A percentile compares a stretch with the other conserved stretches of the same genome.
These are phyloP conservation scores for Chionoecetes opilio DNA, from an alignment of 1,140 invertebrate genomes.

Conservation along the genomic window DNA sequence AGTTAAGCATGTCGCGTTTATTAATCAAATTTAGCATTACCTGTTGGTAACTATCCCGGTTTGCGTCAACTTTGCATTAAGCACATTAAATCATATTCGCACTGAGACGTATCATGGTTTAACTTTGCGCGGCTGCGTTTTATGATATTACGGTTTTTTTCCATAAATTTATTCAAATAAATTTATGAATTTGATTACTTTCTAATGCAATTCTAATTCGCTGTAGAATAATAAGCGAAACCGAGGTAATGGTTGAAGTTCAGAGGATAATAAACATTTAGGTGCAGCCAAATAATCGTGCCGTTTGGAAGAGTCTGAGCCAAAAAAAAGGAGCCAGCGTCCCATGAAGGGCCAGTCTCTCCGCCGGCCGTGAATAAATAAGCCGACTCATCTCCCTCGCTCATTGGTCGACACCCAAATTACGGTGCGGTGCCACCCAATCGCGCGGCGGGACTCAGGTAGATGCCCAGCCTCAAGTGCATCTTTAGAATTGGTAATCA, in stretches of 20 bases:
- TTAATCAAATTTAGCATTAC: slow-evolving; percentile 62
- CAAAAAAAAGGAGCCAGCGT: slow-evolving; percentile 12
- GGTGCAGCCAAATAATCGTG: slow-evolving; percentile 39
- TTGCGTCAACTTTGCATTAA: slow-evolving; percentile 54
- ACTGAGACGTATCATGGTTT: neutral
- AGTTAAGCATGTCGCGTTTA: slow-evolving; percentile 42
- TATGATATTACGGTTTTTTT: slow-evolving; percentile 33
- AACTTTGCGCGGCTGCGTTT: slow-evolving; percentile 14
- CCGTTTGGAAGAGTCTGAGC: slow-evolving; percentile 41
- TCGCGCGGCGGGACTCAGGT: slow-evolving; percentile 47
- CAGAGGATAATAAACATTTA: slow-evolving; percentile 49
- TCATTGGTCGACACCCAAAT: slow-evolving; percentile 40
- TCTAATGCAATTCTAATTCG: slow-evolving; percentile 30
- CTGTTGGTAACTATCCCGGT: slow-evolving; percentile 41
- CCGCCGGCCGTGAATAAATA: slow-evolving; percentile 53
- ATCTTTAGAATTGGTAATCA: slow-evolving; percentile 68
- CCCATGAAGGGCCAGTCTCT: slow-evolving; percentile 19
- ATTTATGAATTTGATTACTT: slow-evolving; percentile 30
- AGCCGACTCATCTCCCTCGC: slow-evolving; percentile 11
- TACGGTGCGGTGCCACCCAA: slow-evolving; percentile 46
- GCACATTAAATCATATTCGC: slow-evolving; percentile 48
- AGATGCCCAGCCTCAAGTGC: slow-evolving; percentile 70
- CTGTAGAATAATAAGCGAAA: slow-evolving; percentile 22
- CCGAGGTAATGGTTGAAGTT: neutral
- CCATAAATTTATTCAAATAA: neutral